These are phyloP conservation scores for Fulmarus glacialis DNA, from an alignment of 2,113 vertebrate species.

Conservation along the genomic window DNA sequence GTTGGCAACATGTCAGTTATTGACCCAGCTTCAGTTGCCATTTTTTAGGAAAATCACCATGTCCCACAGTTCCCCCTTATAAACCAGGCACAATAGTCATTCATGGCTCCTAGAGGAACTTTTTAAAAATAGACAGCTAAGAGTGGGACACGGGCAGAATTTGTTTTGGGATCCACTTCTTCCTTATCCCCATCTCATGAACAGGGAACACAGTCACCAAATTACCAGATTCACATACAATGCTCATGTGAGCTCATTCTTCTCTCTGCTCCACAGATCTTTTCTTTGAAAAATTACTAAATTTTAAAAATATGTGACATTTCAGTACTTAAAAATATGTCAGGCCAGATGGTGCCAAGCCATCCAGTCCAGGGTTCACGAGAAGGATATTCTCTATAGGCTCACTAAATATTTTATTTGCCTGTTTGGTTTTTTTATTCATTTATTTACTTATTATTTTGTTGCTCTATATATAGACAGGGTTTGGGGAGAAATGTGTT, in stretches of 20 bases:
- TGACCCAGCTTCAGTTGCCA: neutral
- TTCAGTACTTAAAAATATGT: neutral
- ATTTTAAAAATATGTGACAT: neutral
- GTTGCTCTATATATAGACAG: neutral
- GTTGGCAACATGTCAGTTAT: neutral
- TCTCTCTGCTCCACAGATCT: neutral
- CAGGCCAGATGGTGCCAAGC: neutral
- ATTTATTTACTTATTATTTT: neutral
- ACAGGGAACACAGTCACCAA: neutral
- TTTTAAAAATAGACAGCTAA: neutral
- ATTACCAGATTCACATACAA: neutral
- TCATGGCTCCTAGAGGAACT: neutral
- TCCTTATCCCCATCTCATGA: neutral
- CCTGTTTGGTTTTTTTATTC: neutral
- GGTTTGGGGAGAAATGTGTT: neutral
- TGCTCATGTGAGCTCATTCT: accelerated
- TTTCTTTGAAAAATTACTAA: neutral
- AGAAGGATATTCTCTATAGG: neutral
- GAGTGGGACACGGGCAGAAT: accelerated
- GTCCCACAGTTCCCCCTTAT: neutral
- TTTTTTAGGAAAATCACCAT: neutral
- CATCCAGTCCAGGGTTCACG: neutral
- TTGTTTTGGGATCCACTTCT: neutral
- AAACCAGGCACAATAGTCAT: neutral
- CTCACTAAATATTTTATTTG: neutral